These are phyloP conservation scores for Laticauda laticaudata DNA, from an alignment of 2,113 vertebrate genomes.

Conservation along the genomic window DNA sequence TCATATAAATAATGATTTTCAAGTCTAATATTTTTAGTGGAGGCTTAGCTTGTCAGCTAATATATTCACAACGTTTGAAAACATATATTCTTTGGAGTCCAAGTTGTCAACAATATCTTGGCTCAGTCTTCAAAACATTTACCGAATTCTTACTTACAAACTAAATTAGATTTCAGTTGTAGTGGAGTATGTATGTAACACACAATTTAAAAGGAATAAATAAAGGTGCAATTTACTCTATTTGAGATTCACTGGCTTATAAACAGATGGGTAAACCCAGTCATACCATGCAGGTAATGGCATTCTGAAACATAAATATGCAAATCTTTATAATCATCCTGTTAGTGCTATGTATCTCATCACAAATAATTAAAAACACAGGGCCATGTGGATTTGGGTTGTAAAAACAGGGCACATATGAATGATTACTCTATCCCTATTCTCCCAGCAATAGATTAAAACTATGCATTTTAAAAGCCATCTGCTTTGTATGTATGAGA, in stretches of 20 bases:
- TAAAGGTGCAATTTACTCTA: not conserved
- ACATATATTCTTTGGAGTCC: not conserved
- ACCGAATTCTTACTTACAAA: not conserved
- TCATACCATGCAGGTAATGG: not conserved
- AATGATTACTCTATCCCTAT: not conserved
- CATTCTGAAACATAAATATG: not conserved
- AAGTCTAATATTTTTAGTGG: not conserved
- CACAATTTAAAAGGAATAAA: not conserved
- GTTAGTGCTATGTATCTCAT: not conserved
- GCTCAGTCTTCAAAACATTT: not conserved
- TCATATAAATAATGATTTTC: not conserved
- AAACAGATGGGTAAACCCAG: not conserved
- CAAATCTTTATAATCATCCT: not conserved
- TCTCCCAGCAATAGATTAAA: not conserved
- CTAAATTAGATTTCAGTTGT: not conserved
- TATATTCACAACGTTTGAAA: not conserved
- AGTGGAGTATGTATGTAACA: not conserved
- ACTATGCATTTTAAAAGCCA: not conserved
- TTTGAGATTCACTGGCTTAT: not conserved
- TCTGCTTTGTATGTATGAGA: not conserved
- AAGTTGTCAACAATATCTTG: not conserved
- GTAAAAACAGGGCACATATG: not conserved
- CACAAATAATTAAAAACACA: not conserved
- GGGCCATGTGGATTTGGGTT: not conserved
- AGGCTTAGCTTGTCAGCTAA: not conserved